Evolutionary conservation across 2,888 invertebrate species (phyloP), one percentile per base, ranked within the genome.

Genomic region (Latheticus oryzae): DNA sequence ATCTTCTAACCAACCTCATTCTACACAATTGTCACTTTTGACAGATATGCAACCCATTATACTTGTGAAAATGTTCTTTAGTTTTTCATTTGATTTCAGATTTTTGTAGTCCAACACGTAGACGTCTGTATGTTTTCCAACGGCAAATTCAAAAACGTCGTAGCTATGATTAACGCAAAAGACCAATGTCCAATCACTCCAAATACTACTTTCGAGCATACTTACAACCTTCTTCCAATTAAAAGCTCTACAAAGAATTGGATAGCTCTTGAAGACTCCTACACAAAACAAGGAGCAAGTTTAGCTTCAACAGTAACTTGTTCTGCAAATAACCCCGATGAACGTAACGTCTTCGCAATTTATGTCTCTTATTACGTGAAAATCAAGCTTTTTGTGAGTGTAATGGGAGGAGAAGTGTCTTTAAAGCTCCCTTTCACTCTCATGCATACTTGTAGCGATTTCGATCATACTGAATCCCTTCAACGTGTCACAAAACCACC

Each of bases 41-140:
- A n/a, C n/a, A n/a, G n/a, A n/a, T n/a, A n/a, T n/a, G n/a, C n/a
- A n/a, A n/a, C n/a, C n/a, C n/a, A n/a, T n/a, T n/a, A n/a, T n/a
- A n/a, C n/a, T n/a, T n/a, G n/a, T n/a, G n/a, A n/a, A n/a, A n/a
- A n/a, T n/a, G n/a, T n/a, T n/a, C n/a, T n/a, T n/a, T n/a, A n/a
- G n/a, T n/a, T n/a, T n/a, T n/a, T n/a, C n/a, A n/a, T n/a, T n/a
- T n/a, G 5, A 24, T 72, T 71, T 5, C 79, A 94, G 93, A 87
- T 90, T 2, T 85, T 91, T 72, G 87, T 93, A 52, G 89, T 94
- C 1, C 94, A 95, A 74, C 91, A 93, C 77, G 94, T 94, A 13
- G 93, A 94, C 74, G 95, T 96, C 1, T 94, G 94, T 78, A 94
- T 96, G 90, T 93, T 95, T 79, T 95, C 94, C 65, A 93, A 94